Evolutionary conservation across 2,113 vertebrate species (phyloP).

Genomic region (Nanorana parkeri): DNA sequence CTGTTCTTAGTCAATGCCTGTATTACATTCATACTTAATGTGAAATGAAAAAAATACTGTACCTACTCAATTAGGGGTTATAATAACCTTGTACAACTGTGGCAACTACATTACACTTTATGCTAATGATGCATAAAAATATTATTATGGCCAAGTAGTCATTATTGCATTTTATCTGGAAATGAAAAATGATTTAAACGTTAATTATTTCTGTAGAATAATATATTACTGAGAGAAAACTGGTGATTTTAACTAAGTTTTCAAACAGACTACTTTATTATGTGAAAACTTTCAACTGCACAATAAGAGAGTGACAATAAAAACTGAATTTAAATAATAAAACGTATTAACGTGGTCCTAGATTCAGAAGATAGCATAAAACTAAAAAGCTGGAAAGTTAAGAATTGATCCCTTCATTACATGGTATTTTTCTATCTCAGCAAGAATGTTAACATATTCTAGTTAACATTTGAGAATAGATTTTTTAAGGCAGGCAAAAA

Average conservation of each 20-base stretch:
- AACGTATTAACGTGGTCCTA: not conserved
- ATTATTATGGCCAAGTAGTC: slow-evolving; percentile 37
- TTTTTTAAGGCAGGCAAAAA: no score
- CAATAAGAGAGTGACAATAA: not conserved
- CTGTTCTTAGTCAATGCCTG: slow-evolving; percentile 6
- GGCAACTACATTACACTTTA: slow-evolving; percentile 44
- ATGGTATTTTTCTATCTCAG: no score
- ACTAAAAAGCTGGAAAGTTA: not conserved
- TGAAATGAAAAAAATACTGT: slow-evolving; percentile 16
- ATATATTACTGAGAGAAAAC: slow-evolving; percentile 26
- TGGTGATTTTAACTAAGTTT: slow-evolving; percentile 21
- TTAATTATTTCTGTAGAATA: slow-evolving; percentile 44
- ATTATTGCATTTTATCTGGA: slow-evolving; percentile 46
- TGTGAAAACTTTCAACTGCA: slow-evolving; percentile 9
- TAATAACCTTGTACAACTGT: slow-evolving; percentile 46
- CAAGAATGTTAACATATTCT: no score
- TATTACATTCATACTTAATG: slow-evolving; percentile 21
- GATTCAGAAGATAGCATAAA: not conserved
- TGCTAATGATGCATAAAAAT: slow-evolving; percentile 45
- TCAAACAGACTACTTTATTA: not conserved
- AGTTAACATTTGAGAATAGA: no score
- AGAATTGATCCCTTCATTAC: no score
- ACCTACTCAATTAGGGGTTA: slow-evolving; percentile 43
- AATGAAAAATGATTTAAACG: slow-evolving; percentile 49
- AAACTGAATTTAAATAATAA: not conserved